phyloP scores from a whole-genome alignment of 2,113 vertebrate genomes.

The Muscicapa adusta region DNA sequence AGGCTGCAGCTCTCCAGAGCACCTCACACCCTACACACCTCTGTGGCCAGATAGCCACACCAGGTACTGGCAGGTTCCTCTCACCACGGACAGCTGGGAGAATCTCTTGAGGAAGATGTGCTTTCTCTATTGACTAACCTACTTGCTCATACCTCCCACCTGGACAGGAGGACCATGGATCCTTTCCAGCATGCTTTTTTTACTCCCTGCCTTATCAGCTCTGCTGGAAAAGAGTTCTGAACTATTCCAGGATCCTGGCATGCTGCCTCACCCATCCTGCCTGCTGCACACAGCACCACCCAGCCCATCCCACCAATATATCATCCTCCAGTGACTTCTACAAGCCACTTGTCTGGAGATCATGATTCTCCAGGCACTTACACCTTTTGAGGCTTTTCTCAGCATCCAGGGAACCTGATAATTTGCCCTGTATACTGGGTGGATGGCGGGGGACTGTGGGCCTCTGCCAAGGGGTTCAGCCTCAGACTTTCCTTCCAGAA shows the following conservation, averaged over 20 bases:
- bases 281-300: background rate
- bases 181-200: background rate
- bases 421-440: rapidly evolving
- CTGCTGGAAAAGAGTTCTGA: background rate
- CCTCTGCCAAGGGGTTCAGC: rapidly evolving
- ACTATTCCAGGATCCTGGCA: background rate
- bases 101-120: background rate
- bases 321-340: background rate
- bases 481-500: background rate
- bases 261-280: background rate
- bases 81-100: background rate
- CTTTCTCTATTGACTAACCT: background rate
- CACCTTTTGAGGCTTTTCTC: background rate
- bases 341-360: background rate
- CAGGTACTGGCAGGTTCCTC: background rate
- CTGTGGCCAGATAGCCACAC: rapidly evolving
- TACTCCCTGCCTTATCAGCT: background rate
- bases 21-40: background rate
- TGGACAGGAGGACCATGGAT: background rate
- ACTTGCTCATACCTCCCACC: background rate
- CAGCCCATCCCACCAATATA: background rate
- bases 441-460: background rate
- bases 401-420: background rate
- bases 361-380: background rate
- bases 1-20: background rate